phyloP scores from a whole-genome alignment of 2,113 vertebrate species.

The Varanus komodoensis region DNA sequence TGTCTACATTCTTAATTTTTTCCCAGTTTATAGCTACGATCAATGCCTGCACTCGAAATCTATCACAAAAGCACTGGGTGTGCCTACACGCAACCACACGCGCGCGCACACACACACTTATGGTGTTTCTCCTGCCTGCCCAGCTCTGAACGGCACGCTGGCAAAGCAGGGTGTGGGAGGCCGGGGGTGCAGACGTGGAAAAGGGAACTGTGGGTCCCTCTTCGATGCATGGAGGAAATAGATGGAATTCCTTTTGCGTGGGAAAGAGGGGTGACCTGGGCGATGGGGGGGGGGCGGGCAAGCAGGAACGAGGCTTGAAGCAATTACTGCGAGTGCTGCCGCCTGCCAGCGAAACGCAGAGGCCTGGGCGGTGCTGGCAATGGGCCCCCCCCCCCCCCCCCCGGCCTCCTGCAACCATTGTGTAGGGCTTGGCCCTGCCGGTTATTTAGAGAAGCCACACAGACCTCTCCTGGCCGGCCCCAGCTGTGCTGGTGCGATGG shows the following conservation, averaged over 20 bases:
- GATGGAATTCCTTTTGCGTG: slow-evolving; percentile 39
- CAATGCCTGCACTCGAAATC: too few relatives aligned
- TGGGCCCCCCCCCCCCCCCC: neutral
- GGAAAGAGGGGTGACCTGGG: slow-evolving; percentile 10
- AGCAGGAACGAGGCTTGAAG: neutral
- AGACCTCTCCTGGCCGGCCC: neutral
- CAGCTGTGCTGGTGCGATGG: neutral
- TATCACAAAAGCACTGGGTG: too few relatives aligned
- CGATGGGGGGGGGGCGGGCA: neutral
- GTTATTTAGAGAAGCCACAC: neutral
- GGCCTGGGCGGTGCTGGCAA: neutral
- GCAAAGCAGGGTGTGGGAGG: neutral
- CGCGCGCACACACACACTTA: too few relatives aligned
- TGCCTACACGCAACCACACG: too few relatives aligned
- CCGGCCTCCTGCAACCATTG: neutral
- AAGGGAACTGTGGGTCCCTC: neutral
- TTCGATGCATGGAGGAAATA: slow-evolving; percentile 20
- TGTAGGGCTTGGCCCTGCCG: neutral
- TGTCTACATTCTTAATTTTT: too few relatives aligned
- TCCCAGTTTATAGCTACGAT: too few relatives aligned
- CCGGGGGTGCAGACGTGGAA: neutral
- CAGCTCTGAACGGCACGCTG: too few relatives aligned
- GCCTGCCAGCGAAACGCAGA: neutral
- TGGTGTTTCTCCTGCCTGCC: too few relatives aligned
- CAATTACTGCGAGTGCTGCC: neutral